These are phyloP conservation scores for Botrylloides violaceus DNA, from an alignment of 23 tunicate genomes.

Conservation along the genomic window DNA sequence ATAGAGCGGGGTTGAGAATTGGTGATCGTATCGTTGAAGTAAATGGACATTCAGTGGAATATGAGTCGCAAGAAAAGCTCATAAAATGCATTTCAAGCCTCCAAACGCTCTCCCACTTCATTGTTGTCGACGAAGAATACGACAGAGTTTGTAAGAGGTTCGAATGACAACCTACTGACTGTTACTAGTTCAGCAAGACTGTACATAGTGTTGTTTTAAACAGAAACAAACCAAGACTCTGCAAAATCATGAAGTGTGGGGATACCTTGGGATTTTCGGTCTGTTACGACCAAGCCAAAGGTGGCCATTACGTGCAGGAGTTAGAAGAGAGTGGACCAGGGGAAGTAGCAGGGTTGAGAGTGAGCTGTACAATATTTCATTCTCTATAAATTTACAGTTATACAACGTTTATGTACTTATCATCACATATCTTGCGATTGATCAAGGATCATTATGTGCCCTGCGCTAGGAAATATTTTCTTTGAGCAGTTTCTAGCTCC, in stretches of 20 bases:
- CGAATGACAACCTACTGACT: not conserved
- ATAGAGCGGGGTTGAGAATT: slow-evolving; percentile 87
- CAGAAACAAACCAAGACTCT: slow-evolving; percentile 93
- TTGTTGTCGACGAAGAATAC: slow-evolving; percentile 99
- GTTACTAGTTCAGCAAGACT: not conserved
- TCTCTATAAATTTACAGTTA: too few species aligned
- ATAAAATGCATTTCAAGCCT: slow-evolving; percentile 38
- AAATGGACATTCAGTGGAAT: slow-evolving; percentile 93
- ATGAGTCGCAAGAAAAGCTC: slow-evolving; percentile 74
- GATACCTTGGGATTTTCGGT: slow-evolving; percentile 75
- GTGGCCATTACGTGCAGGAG: slow-evolving; percentile 81
- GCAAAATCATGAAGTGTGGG: slow-evolving; percentile 78
- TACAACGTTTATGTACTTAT: too few species aligned
- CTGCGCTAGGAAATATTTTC: too few species aligned
- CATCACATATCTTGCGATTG: too few species aligned
- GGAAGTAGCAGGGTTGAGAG: slow-evolving; percentile 62
- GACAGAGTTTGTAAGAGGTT: slow-evolving; percentile 79
- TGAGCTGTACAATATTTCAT: too few species aligned
- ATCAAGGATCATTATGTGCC: too few species aligned
- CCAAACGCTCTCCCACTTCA: slow-evolving; percentile 47
- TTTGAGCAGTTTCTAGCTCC: too few species aligned
- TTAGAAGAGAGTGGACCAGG: slow-evolving; percentile 79
- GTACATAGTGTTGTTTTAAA: not conserved
- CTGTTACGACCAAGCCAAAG: slow-evolving; percentile 44
- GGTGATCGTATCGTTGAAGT: slow-evolving; percentile 98